Conservation (phyloP, 2,888 invertebrate species). For the Lymantria dispar region DNA sequence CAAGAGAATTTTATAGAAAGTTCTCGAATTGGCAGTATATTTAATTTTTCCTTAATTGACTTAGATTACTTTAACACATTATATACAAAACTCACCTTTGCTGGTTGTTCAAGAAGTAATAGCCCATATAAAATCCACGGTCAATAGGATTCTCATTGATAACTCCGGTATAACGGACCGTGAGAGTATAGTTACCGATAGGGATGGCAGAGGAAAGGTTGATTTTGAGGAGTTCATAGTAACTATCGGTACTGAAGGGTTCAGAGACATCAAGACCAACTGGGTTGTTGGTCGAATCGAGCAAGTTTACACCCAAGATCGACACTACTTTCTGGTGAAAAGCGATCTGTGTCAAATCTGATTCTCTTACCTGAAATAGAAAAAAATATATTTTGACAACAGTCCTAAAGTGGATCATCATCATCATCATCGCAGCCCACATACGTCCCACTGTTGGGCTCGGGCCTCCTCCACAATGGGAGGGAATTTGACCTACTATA, state of each 20-base stretch:
- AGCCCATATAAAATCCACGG: slow-evolving; percentile 72
- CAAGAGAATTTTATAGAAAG: too few species aligned
- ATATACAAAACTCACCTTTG: slow-evolving; percentile 41
- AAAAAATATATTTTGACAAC: background rate
- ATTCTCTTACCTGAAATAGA: slow-evolving; percentile 46
- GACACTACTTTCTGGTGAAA: slow-evolving; percentile 66
- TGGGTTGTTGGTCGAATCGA: slow-evolving; percentile 29
- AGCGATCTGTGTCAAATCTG: slow-evolving; percentile 57
- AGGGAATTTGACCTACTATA: too few species aligned
- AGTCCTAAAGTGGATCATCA: too few species aligned
- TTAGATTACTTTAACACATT: too few species aligned
- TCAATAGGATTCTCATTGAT: slow-evolving; percentile 67
- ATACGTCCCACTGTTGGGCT: too few species aligned
- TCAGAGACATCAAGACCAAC: slow-evolving; percentile 44
- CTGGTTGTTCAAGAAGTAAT: slow-evolving; percentile 52
- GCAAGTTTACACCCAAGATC: slow-evolving; percentile 47
- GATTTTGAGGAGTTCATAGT: slow-evolving; percentile 60
- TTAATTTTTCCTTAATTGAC: too few species aligned
- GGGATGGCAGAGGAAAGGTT: slow-evolving; percentile 49
- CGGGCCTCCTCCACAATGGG: too few species aligned
- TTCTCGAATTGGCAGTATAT: too few species aligned
- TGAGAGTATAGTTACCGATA: slow-evolving; percentile 56
- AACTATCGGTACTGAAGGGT: slow-evolving; percentile 52
- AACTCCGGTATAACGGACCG: slow-evolving; percentile 49
- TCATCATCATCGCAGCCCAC: too few species aligned